Conservation (phyloP, 2,888 invertebrate genomes). For the Cotesia congregata region DNA sequence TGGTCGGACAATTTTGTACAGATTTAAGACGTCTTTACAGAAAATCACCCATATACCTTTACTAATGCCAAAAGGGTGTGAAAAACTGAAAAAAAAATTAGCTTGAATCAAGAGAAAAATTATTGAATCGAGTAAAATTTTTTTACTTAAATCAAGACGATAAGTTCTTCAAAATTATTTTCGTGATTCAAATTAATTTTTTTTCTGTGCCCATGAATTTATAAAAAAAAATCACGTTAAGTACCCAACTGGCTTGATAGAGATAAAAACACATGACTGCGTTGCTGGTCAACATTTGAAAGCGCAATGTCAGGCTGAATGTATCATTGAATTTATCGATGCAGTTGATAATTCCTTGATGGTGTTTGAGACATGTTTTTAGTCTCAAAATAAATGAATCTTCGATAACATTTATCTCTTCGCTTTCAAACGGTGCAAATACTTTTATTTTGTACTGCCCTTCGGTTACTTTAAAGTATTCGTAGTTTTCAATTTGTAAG, state of each 20-base stretch:
- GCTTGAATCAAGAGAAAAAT: too few relatives aligned
- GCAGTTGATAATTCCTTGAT: background rate
- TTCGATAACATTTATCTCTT: constrained; percentile 38
- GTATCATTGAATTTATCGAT: background rate
- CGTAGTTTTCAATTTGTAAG: background rate
- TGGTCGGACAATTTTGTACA: too few relatives aligned
- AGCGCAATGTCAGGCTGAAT: background rate
- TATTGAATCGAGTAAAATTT: too few relatives aligned
- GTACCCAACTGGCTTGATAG: background rate
- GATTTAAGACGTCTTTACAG: too few relatives aligned
- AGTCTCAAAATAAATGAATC: constrained; percentile 38
- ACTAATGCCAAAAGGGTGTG: too few relatives aligned
- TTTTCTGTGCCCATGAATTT: background rate
- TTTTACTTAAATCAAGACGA: too few relatives aligned
- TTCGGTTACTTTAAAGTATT: background rate
- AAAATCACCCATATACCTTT: too few relatives aligned
- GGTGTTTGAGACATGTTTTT: background rate
- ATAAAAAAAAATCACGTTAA: constrained; percentile 8
- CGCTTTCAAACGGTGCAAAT: constrained; percentile 28
- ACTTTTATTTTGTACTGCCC: background rate
- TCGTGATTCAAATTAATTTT: too few relatives aligned
- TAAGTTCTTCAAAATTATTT: too few relatives aligned
- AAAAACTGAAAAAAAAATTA: too few relatives aligned
- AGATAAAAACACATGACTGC: background rate
- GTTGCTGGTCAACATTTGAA: background rate